phyloP scores from a whole-genome alignment of 2,113 vertebrate genomes.

The Scomber scombrus region DNA sequence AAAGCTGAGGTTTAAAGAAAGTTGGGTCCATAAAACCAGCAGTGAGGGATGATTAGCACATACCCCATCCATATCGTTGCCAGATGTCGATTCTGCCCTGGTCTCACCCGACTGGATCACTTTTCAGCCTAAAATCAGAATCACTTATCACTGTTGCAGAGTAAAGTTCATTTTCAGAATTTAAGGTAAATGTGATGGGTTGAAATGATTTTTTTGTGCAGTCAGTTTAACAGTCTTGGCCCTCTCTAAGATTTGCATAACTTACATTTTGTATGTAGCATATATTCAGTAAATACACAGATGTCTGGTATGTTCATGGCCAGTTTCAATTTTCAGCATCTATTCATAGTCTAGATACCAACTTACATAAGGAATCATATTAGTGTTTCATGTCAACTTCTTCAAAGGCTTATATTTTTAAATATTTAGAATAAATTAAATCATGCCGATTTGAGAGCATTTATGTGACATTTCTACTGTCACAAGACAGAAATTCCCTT shows the following conservation, averaged over 20 bases:
- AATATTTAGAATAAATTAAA: background rate
- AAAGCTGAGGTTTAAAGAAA: conserved; percentile 28
- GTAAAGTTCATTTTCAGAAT: background rate
- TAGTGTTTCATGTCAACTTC: background rate
- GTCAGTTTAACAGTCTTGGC: too few species aligned
- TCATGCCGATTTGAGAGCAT: background rate
- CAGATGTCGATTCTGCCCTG: conserved; percentile 26
- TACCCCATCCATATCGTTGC: conserved; percentile 6
- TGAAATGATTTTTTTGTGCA: background rate
- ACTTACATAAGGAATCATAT: background rate
- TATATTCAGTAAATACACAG: too few species aligned
- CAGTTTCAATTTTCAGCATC: background rate
- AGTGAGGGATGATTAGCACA: conserved; percentile 42
- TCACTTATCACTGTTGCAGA: conserved; percentile 22
- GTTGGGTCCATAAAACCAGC: conserved; percentile 40
- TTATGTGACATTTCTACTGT: background rate
- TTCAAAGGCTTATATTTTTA: background rate
- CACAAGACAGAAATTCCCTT: too few species aligned
- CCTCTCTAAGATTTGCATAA: too few species aligned
- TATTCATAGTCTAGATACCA: background rate
- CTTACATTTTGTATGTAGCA: background rate
- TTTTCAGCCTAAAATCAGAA: conserved; percentile 12
- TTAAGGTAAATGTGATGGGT: background rate
- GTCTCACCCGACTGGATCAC: conserved; percentile 13
- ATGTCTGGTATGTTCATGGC: too few species aligned